phyloP scores from a whole-genome alignment of 2,888 invertebrate genomes.

The Diabrotica balteata region DNA sequence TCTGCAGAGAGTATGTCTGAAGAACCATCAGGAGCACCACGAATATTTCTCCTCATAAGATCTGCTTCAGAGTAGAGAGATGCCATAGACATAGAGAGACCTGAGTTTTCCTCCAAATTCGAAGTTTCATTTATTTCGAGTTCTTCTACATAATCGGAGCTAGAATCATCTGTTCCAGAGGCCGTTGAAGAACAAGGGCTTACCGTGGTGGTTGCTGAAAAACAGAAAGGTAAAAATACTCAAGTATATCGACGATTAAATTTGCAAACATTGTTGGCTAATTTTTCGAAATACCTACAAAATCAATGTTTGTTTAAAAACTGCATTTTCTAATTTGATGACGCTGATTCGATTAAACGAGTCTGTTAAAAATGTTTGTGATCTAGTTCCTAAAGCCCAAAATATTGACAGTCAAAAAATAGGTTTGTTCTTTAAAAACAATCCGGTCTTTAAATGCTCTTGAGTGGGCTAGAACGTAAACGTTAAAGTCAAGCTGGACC shows the following conservation, averaged over 20 bases:
- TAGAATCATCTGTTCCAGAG: slow-evolving; percentile 59
- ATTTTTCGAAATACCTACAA: too few relatives aligned
- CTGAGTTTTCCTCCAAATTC: slow-evolving; percentile 60
- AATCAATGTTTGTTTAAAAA: too few relatives aligned
- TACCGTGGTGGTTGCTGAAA: slow-evolving; percentile 62
- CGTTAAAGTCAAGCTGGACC: too few relatives aligned
- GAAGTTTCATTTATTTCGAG: slow-evolving; percentile 62
- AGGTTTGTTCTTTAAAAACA: too few relatives aligned
- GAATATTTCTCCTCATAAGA: slow-evolving; percentile 54
- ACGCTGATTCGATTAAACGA: too few relatives aligned
- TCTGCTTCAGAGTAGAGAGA: slow-evolving; percentile 69
- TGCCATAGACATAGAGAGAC: slow-evolving; percentile 69
- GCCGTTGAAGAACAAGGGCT: slow-evolving; percentile 64
- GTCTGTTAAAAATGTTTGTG: too few relatives aligned
- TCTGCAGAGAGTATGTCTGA: slow-evolving; percentile 74
- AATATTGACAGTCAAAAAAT: too few relatives aligned
- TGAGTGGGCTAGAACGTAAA: too few relatives aligned
- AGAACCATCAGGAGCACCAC: slow-evolving; percentile 61
- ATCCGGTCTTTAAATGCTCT: too few relatives aligned
- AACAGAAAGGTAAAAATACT: not conserved
- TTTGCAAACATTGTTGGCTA: not conserved
- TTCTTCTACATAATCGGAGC: slow-evolving; percentile 64
- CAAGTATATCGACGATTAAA: not conserved
- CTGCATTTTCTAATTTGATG: too few relatives aligned
- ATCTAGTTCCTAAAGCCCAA: too few relatives aligned